Base-by-base conservation (phyloP, 2,797 vertebrate species). In the Silurus aristotelis region DNA sequence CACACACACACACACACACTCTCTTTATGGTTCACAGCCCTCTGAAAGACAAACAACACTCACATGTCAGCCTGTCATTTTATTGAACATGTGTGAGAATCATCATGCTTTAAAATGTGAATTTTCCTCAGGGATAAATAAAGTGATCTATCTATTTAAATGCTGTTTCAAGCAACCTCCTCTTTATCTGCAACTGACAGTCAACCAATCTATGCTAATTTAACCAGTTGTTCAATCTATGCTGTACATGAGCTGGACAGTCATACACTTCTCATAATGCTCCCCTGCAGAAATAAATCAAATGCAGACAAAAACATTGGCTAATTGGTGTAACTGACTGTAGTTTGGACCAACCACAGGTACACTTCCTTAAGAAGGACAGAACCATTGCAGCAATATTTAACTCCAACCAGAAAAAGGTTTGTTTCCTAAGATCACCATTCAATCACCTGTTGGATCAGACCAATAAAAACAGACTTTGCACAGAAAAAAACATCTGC, bases 1-100 rank as follows among this genome's bases (percentile, higher is more conserved):
- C 48, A 48, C 48, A 48, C 83, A 48, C 48, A 48, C 48, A 48
- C 48, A 48, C 48, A 48, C 48, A 48, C 48, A 9, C 83, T 22
- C 27, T 76, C 64, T 84, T 70, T 88, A 27, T 85, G 46, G 46
- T 61, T 82, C 79, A 66, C 10, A 4, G 20, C 9, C 4, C 8
- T 10, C 20, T 48, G 0, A 48, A 72, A 46, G 70, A 46, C 70
- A 72, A 48, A 72, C 38, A 72, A 22, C 46, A 48, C 31, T 46
- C 7, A 1, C 38, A 70, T 17, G 17, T 43, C 27, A 70, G 9
- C 38, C 1, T 20, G 17, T 7, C 48, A 52, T 52, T 6, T 10
- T 52, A 4, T 70, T 5, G 19, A 19, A 48, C 38, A 71, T 7
- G 20, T 8, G 20, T 22, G 43, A n/a, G 20, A 72, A 72, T 48